A percentile compares a stretch with the other conserved stretches of the same genome.
Conservation (phyloP, 2,797 vertebrate genomes). For the Argyrosomus regius region DNA sequence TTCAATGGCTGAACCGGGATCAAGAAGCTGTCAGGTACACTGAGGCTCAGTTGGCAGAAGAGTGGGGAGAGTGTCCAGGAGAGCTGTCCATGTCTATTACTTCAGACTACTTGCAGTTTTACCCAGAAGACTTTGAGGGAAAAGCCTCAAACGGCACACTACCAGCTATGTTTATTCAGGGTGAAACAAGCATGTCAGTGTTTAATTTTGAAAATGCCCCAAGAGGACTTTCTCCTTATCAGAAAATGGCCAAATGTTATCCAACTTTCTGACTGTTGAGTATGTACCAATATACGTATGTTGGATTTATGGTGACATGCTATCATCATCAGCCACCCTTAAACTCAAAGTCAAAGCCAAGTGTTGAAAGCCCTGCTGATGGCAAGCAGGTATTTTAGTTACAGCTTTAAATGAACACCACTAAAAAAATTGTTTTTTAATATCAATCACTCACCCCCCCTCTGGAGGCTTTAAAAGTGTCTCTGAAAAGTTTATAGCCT, state of each 20-base stretch:
- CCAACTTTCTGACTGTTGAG: constrained; percentile 7
- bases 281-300: constrained; percentile 7
- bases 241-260: constrained; percentile 41
- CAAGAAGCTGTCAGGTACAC: constrained; percentile 84
- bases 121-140: constrained; percentile 73
- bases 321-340: constrained; percentile 33
- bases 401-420: constrained; percentile 27
- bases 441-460: background rate
- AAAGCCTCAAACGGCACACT: constrained; percentile 72
- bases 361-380: constrained; percentile 45
- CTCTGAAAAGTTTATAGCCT: background rate
- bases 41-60: constrained; percentile 75
- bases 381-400: constrained; percentile 33
- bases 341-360: constrained; percentile 34
- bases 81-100: constrained; percentile 82
- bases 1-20: constrained; percentile 81
- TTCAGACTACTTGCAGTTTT: constrained; percentile 78
- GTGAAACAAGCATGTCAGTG: constrained; percentile 79
- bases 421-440: constrained; percentile 3
- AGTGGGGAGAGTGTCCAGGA: constrained; percentile 73
- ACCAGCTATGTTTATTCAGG: constrained; percentile 70
- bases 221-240: constrained; percentile 69
- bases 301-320: constrained; percentile 40
- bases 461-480: background rate
- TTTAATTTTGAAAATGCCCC: constrained; percentile 69